Conservation (phyloP, 2,888 invertebrate species). For the Drosophila antonietae region DNA sequence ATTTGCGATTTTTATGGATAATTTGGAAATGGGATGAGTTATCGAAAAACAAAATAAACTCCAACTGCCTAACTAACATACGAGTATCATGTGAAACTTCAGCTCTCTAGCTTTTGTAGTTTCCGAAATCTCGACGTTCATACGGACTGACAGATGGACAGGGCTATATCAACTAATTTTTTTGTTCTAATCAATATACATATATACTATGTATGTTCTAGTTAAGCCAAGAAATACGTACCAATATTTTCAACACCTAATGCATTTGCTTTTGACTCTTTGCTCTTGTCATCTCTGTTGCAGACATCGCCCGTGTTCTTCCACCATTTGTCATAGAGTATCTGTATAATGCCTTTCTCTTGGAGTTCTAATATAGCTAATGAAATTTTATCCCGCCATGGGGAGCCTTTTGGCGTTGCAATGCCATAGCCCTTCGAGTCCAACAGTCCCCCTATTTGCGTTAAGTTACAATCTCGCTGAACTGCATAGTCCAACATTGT, state of each 20-base stretch:
- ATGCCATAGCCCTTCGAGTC: conserved; percentile 93
- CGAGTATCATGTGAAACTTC: too few relatives aligned
- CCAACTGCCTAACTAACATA: too few relatives aligned
- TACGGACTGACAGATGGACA: too few relatives aligned
- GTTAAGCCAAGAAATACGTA: conserved; percentile 65
- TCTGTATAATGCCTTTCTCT: conserved; percentile 96
- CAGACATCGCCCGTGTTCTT: conserved; percentile 97
- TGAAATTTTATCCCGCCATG: conserved; percentile 98
- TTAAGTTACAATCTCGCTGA: conserved; percentile 97
- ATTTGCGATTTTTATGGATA: too few relatives aligned
- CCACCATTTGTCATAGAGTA: conserved; percentile 99
- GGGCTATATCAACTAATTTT: too few relatives aligned
- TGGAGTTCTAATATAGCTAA: conserved; percentile 97
- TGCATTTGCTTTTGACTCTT: conserved; percentile 96
- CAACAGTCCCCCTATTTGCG: conserved; percentile 94
- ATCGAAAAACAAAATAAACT: too few relatives aligned
- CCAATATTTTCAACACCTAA: conserved; percentile 94
- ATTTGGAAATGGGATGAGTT: too few relatives aligned
- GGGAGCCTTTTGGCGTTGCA: conserved; percentile 97
- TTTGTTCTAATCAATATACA: too few relatives aligned
- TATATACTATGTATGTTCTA: neutral
- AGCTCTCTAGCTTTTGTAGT: too few relatives aligned
- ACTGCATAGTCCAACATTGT: conserved; percentile 98
- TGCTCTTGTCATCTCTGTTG: conserved; percentile 93
- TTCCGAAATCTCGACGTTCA: too few relatives aligned